phyloP scores from a whole-genome alignment of 2,797 vertebrate species.

The Anas flavirostris region DNA sequence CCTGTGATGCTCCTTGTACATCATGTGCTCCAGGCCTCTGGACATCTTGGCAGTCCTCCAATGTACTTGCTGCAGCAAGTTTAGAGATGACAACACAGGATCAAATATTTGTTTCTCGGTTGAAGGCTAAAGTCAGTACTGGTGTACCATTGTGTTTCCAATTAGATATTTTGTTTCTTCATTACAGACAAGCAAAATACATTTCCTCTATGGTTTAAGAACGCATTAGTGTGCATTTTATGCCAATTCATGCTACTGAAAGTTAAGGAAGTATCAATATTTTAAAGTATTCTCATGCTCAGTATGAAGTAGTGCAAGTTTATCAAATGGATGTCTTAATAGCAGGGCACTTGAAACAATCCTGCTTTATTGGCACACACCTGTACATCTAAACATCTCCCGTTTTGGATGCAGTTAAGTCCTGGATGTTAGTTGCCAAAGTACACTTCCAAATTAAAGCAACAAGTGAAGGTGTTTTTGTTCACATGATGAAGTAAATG shows the following conservation, averaged over 20 bases:
- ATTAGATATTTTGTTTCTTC: background rate
- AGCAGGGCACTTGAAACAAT: background rate
- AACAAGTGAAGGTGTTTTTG: background rate
- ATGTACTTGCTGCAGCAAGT: background rate
- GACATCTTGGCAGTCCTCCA: rapidly evolving
- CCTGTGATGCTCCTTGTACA: background rate
- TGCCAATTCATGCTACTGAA: background rate
- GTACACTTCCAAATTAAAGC: background rate
- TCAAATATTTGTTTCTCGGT: background rate
- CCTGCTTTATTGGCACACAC: background rate
- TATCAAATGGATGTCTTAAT: background rate
- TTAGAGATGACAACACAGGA: background rate
- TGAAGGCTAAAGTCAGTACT: background rate
- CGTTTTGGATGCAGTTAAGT: background rate
- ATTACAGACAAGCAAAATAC: background rate
- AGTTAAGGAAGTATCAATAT: background rate
- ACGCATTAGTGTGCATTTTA: background rate
- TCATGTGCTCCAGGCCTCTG: background rate
- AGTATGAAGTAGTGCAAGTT: background rate
- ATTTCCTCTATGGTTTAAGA: background rate
- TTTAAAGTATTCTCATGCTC: constrained; percentile 3
- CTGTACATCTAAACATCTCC: background rate
- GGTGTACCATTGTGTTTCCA: background rate
- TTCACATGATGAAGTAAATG: background rate
- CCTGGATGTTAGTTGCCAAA: background rate